Conservation (phyloP, 2,888 invertebrate genomes). For the Eumerus sabulonum region DNA sequence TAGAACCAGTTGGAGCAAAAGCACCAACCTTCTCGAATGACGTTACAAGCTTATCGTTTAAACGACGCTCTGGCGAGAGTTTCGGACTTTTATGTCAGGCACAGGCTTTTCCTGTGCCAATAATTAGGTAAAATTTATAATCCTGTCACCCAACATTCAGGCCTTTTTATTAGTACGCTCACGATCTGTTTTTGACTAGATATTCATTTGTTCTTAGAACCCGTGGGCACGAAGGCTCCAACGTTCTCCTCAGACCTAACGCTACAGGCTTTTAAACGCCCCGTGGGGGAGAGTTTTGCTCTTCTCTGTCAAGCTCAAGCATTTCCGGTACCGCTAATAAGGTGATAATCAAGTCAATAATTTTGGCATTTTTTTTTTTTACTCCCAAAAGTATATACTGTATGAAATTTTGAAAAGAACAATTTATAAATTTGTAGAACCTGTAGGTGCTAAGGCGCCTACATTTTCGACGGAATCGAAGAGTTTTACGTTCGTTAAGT, state of each 20-base stretch:
- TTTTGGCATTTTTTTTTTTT: constrained; percentile 26
- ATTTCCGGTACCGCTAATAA: constrained; percentile 83
- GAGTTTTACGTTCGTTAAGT: constrained; percentile 80
- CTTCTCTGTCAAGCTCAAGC: constrained; percentile 84
- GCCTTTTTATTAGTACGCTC: constrained; percentile 8
- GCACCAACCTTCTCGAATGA: constrained; percentile 82
- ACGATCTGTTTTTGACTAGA: background rate
- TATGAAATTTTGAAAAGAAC: background rate
- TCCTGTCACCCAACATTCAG: constrained; percentile 26
- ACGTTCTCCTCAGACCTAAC: constrained; percentile 77
- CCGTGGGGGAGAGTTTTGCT: constrained; percentile 79
- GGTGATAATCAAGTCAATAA: constrained; percentile 78
- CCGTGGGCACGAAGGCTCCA: constrained; percentile 82
- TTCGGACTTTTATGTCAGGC: constrained; percentile 83
- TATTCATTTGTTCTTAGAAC: constrained; percentile 76
- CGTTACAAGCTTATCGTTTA: constrained; percentile 77
- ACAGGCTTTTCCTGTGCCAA: constrained; percentile 82
- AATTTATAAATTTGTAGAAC: constrained; percentile 79
- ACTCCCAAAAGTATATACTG: background rate
- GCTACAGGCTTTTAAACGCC: constrained; percentile 70
- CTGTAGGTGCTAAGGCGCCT: constrained; percentile 82
- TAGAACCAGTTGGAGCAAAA: constrained; percentile 83
- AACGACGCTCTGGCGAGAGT: constrained; percentile 80
- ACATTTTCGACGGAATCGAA: constrained; percentile 82
- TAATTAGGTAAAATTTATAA: constrained; percentile 50